These are phyloP conservation scores for Drosophila gunungcola DNA, from an alignment of 1,140 invertebrate genomes.

Conservation along the genomic window DNA sequence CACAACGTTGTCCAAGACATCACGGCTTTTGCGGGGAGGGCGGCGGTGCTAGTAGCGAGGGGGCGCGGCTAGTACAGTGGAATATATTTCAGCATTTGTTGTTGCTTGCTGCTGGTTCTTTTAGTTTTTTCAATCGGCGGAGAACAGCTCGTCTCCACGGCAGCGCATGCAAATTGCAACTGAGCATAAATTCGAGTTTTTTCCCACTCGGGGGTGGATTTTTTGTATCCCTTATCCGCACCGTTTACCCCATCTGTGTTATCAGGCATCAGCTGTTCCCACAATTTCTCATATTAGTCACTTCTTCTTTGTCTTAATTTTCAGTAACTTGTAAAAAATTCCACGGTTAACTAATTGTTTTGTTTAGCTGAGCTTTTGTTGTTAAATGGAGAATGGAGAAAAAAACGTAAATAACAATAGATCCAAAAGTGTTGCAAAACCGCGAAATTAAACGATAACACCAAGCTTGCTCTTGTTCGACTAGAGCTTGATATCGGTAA, in stretches of 20 bases:
- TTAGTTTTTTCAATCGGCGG: background rate
- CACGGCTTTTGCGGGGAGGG: constrained; percentile 8
- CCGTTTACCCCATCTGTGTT: constrained; percentile 4
- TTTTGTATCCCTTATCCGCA: background rate
- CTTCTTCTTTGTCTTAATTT: constrained; percentile 6
- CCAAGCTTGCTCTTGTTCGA: background rate
- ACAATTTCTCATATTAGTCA: background rate
- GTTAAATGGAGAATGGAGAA: constrained; percentile 12
- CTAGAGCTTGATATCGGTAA: background rate
- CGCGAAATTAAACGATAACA: background rate
- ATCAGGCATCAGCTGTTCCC: constrained; percentile 26
- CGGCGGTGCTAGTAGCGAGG: background rate
- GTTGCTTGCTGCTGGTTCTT: constrained; percentile 2
- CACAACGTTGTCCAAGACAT: constrained; percentile 26
- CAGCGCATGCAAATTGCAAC: constrained; percentile 22
- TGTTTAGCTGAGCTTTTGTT: constrained; percentile 32
- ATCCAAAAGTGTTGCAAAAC: constrained; percentile 12
- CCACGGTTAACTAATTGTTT: constrained; percentile 27
- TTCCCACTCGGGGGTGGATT: constrained; percentile 24
- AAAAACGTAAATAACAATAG: constrained; percentile 18
- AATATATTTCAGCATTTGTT: constrained; percentile 25
- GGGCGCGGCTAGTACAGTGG: constrained; percentile 7
- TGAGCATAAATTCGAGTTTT: background rate
- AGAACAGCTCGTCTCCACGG: constrained; percentile 13
- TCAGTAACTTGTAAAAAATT: constrained; percentile 4